Conservation (phyloP, 1,140 invertebrate species). For the Druon quercuslanigerum region DNA sequence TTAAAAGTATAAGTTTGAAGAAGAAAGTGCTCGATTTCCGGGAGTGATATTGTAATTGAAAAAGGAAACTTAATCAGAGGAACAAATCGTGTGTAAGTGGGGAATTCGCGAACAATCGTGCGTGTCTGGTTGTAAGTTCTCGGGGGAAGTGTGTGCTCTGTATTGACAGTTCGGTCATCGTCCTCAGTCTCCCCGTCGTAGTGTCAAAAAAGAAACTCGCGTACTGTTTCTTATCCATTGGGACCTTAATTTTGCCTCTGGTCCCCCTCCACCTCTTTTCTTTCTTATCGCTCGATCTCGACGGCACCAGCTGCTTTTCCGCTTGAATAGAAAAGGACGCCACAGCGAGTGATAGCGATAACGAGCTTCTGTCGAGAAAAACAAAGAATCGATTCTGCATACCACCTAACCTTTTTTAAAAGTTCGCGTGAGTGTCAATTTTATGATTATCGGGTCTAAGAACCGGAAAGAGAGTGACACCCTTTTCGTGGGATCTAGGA, state of each 20-base stretch:
- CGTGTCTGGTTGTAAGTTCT: background rate
- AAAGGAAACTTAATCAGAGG: background rate
- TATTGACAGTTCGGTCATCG: background rate
- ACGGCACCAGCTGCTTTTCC: slow-evolving; percentile 19
- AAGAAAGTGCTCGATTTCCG: background rate
- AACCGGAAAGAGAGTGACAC: background rate
- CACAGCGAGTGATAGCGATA: slow-evolving; percentile 11
- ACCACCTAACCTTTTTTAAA: background rate
- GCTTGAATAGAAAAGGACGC: slow-evolving; percentile 11
- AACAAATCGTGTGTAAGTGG: background rate
- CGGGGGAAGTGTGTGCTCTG: background rate
- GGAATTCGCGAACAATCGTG: slow-evolving; percentile 1
- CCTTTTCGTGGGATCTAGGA: background rate
- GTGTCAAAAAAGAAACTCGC: slow-evolving; percentile 2
- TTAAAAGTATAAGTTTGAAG: background rate
- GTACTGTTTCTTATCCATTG: slow-evolving; percentile 15
- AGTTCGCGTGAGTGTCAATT: background rate
- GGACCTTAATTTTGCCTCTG: background rate
- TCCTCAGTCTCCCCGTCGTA: background rate
- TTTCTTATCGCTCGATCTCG: slow-evolving; percentile 23
- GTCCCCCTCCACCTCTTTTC: slow-evolving; percentile 32
- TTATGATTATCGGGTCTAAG: background rate
- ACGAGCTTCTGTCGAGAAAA: background rate
- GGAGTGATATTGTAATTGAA: background rate
- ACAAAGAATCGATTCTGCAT: slow-evolving; percentile 1